Percentiles rank a stretch among this genome's conserved stretches.
These are phyloP conservation scores for Melanerpes aurifrons DNA, from an alignment of 2,113 vertebrate genomes.

Conservation along the genomic window DNA sequence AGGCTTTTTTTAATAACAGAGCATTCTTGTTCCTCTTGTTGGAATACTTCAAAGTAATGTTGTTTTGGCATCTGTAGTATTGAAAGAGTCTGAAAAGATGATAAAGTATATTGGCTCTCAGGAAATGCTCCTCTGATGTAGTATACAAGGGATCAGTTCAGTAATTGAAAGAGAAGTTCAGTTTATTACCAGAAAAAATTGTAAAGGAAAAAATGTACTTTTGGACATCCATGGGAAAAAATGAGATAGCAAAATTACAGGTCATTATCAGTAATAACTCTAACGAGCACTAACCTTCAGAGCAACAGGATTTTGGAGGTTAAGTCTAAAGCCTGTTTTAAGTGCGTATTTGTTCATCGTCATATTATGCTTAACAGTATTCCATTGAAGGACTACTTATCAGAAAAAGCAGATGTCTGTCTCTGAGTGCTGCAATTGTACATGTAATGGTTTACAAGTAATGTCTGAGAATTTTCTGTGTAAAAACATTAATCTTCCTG, in stretches of 20 bases:
- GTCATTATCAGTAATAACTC: background rate
- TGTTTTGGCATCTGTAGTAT: background rate
- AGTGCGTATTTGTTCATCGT: background rate
- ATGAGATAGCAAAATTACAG: background rate
- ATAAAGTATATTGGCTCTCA: background rate
- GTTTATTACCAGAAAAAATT: background rate
- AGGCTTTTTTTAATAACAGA: background rate
- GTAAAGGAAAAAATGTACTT: background rate
- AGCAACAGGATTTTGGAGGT: background rate
- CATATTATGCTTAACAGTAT: background rate
- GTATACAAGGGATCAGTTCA: background rate
- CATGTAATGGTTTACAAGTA: background rate
- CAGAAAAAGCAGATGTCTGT: background rate
- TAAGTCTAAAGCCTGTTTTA: background rate
- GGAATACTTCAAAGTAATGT: background rate
- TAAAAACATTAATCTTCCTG: background rate
- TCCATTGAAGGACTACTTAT: background rate
- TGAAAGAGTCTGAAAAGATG: background rate
- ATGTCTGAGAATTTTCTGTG: background rate
- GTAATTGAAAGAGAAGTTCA: background rate
- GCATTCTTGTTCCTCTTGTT: background rate
- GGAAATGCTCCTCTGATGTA: background rate
- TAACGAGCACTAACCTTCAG: background rate
- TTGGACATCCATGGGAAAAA: background rate
- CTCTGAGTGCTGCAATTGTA: background rate